A percentile compares a stretch with the other conserved stretches of the same genome.
phyloP scores from a whole-genome alignment of 2,113 vertebrate species.

The Delphinus delphis region DNA sequence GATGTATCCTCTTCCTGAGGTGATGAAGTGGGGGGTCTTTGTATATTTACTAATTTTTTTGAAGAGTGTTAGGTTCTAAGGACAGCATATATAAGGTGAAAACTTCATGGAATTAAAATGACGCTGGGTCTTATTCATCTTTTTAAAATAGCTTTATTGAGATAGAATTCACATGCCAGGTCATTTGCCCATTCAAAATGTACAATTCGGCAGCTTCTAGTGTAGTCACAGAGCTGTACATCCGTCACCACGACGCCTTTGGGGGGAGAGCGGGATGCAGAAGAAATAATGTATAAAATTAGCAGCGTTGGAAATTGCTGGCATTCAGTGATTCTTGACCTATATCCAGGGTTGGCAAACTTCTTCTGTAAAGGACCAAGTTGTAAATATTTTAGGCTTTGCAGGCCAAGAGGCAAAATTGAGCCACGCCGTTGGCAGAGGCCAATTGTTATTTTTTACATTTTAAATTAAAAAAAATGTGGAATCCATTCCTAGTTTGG shows the following conservation, averaged over 20 bases:
- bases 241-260: fast-evolving
- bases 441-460: not conserved
- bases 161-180: not conserved
- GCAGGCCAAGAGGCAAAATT: not conserved
- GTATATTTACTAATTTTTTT: not conserved
- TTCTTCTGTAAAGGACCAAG: not conserved
- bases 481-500: not conserved
- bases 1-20: not conserved
- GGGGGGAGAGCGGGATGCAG: not conserved
- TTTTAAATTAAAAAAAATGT: not conserved
- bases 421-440: not conserved
- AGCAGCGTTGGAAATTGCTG: not conserved
- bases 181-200: not conserved
- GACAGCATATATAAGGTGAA: not conserved
- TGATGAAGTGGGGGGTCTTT: not conserved
- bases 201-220: not conserved
- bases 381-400: not conserved
- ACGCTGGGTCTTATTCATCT: not conserved
- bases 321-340: not conserved
- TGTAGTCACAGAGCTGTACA: not conserved
- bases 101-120: not conserved
- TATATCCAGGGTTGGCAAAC: not conserved
- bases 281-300: not conserved
- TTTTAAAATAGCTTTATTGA: not conserved
- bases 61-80: not conserved